Percentiles rank a stretch among this genome's conserved stretches.
These are phyloP conservation scores for Lanius collurio DNA, from an alignment of 2,113 vertebrate species.

Conservation along the genomic window DNA sequence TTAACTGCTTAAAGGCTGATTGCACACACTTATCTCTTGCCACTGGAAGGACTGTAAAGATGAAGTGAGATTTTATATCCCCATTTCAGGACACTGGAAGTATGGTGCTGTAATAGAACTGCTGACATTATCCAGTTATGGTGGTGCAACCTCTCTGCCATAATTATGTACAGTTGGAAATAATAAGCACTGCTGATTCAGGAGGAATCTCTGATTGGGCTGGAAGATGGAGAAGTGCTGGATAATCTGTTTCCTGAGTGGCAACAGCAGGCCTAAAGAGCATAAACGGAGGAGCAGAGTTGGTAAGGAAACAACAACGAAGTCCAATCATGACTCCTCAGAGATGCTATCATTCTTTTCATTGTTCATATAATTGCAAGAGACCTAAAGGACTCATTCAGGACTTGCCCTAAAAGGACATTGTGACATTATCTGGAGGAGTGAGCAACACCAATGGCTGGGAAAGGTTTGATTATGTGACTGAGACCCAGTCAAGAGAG, in stretches of 20 bases:
- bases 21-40: not conserved
- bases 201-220: slow-evolving; percentile 40
- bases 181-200: slow-evolving; percentile 41
- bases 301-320: not conserved
- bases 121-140: slow-evolving; percentile 6
- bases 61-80: slow-evolving; percentile 32
- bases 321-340: not conserved
- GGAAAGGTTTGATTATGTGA: not conserved
- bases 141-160: not conserved
- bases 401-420: not conserved
- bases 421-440: not conserved
- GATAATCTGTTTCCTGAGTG: slow-evolving; percentile 42
- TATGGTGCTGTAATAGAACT: not conserved
- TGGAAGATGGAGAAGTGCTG: slow-evolving; percentile 6
- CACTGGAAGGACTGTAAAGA: not conserved
- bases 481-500: not conserved
- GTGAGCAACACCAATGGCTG: fast-evolving
- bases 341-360: not conserved
- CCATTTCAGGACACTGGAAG: slow-evolving; percentile 5
- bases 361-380: not conserved
- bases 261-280: slow-evolving; percentile 21
- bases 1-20: not conserved
- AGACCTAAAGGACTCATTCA: not conserved
- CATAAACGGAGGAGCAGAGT: not conserved
- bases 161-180: slow-evolving; percentile 21